Evolutionary conservation across 2,888 invertebrate genomes (phyloP), one percentile per base, ranked within the genome.

Genomic region (Agapostemon virescens): DNA sequence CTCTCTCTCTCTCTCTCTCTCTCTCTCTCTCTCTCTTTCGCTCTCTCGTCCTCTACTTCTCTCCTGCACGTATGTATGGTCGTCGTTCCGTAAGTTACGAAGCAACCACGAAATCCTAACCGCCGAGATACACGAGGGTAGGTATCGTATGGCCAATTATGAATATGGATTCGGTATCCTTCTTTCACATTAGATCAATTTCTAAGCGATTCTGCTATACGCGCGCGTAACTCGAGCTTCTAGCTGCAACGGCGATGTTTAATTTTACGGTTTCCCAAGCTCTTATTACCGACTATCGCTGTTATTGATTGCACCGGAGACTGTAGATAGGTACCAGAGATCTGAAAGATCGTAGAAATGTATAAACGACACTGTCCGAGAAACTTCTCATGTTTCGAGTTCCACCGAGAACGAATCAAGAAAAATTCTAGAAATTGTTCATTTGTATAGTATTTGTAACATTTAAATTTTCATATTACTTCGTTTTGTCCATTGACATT

Each of bases 121-220:
- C 52, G 72, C 49, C 13, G 55, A 55, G 38, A 69, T 55, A 69
- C 38, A 20, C 55, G 30, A 26, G 42, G 69, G 42, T 30, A n/a
- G 40, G 26, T 55, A 42, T 70, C 70, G 42, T 70, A 58, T 42
- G 42, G 70, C 58, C 40, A 61, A 70, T 40, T 58, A 70, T 70
- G 70, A 70, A 70, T 70, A 70, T 70, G 70, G 58, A 70, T 70
- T 61, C 58, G 42, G 40, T 42, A 58, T 30, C 58, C 61, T 42
- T 70, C 70, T 70, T 70, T 70, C 58, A 40, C 40, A 13, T 55
- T 58, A 42, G 58, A 15, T 61, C 70, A n/a, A 55, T 61, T 58
- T 61, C 70, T 61, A 58, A 61, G 58, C 61, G 69, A 70, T 58
- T 30, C 38, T 38, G 17, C 33, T 36, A 17, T 69, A 42, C 42